Conservation (phyloP, 37 sponge, comb jelly and placozoan genomes). For the Chondrosia reniformis region DNA sequence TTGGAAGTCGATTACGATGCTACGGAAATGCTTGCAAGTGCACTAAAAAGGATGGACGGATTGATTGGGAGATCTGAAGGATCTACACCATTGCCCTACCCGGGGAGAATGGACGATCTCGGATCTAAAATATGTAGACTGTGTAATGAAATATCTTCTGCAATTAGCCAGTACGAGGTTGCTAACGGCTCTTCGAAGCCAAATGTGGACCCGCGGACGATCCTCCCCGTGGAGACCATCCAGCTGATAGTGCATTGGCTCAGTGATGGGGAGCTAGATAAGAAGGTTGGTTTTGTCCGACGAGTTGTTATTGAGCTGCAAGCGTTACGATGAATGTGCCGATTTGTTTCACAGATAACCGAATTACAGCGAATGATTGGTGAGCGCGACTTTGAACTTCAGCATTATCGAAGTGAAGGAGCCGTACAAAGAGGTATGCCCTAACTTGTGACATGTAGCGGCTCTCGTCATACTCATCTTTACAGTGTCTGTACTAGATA, state of each 20-base stretch:
- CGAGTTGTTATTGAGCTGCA: too few species aligned
- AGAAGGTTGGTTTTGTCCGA: not conserved
- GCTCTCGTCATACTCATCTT: too few species aligned
- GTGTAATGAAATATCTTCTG: conserved; percentile 3
- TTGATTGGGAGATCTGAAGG: conserved; percentile 44
- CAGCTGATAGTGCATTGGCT: conserved; percentile 2
- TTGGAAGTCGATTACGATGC: not conserved
- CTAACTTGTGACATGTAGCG: too few species aligned
- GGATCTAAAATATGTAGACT: conserved; percentile 7
- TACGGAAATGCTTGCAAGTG: conserved; percentile 39
- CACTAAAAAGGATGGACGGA: conserved; percentile 66
- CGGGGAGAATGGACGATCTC: not conserved
- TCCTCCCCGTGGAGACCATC: conserved; percentile 5
- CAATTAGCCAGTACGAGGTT: not conserved
- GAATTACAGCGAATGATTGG: not conserved
- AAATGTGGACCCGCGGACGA: conserved; percentile 4
- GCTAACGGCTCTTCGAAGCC: not conserved
- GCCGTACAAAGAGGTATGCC: too few species aligned
- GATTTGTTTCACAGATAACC: conserved; percentile 14
- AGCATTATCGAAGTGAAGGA: too few species aligned
- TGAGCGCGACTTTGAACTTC: not conserved
- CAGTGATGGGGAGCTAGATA: conserved; percentile 1
- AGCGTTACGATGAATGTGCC: too few species aligned
- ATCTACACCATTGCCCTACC: not conserved
- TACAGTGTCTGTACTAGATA: too few species aligned